Evolutionary conservation across 2,797 vertebrate genomes (phyloP), one percentile per base, ranked within the genome.

Genomic region (Gallinago stenura): DNA sequence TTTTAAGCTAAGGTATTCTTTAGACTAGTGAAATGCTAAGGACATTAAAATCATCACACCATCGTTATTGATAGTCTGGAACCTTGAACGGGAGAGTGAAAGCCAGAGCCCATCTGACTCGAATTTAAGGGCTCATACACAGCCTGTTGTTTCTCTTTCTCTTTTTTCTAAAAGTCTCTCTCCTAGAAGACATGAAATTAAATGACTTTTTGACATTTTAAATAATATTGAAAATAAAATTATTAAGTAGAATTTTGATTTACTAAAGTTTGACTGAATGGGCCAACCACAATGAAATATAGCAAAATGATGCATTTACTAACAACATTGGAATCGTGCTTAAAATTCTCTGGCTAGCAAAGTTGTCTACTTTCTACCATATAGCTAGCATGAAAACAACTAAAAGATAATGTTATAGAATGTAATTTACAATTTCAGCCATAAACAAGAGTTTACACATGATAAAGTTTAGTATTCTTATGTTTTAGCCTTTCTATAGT

Each of bases 301-400:
- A 53, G 28, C 10, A 87, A 88, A 94, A 79, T 37, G 0, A 69
- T 56, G 5, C 16, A 60, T 93, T 93, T 90, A 58, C 60, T 82
- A 60, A 51, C 28, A 86, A 43, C 22, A 17, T 26, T 48, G 35
- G 19, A 83, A 76, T 66, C 75, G 35, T 39, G 46, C 33, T 90
- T 87, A 92, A 87, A 83, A 86, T 76, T 73, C 43, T 83, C 46
- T 46, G 20, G 24, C 51, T 79, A 86, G 72, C n/a, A 69, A 93
- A 95, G 73, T 95, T 41, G 39, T 54, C 62, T 69, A 53, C 45
- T 80, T 93, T 56, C 28, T 54, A 81, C 85, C 83, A 85, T 93
- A 61, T 94, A 84, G 57, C 45, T 58, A 45, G 8, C 28, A 48
- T 65, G 73, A 37, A 85, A 88, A 76, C 25, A 92, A 94, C 64